Evolutionary conservation across 2,797 vertebrate species (phyloP), one percentile per base, ranked within the genome.

Genomic region (Spea hammondii): DNA sequence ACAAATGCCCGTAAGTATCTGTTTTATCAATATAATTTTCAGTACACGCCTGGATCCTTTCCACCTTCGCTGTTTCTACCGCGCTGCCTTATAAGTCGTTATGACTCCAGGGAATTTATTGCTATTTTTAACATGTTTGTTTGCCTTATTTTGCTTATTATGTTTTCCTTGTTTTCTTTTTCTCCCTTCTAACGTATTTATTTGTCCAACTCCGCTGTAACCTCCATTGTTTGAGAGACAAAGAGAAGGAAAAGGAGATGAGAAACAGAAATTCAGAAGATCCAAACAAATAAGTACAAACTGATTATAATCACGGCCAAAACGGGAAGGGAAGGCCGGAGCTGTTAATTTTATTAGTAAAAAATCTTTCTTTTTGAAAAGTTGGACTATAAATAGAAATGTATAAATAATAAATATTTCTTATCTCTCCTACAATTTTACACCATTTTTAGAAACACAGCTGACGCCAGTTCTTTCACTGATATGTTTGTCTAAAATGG

Each of bases 201-300:
- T 71, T 80, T 80, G 79, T 59, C 44, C 47, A 50, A 48, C 8
- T 64, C 32, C 12, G 53, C 67, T 49, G 46, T 76, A 76, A 80
- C 73, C 73, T 74, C 68, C 48, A 80, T 80, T 80, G 79, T 80
- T 76, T 70, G 64, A 48, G 14, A 80, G 72, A 80, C 79, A 80
- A 80, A 76, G 73, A 76, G 50, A 60, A 80, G 79, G 79, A 80
- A 80, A 80, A 80, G 79, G 71, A 80, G 72, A 80, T 80, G 79
- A 73, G 79, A 80, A 80, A 80, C 73, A 76, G 49, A 64, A 65
- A 65, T 51, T 55, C 45, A 75, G 49, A n/a, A 65, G 67, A 66
- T 66, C 51, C 72, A 80, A 80, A 80, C 79, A 80, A 70, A 66
- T 69, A 51, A 51, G 72, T 51, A 73, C 67, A 14, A 8, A 60